Conservation (phyloP, 2,888 invertebrate genomes). For the Bombyx huttoni region DNA sequence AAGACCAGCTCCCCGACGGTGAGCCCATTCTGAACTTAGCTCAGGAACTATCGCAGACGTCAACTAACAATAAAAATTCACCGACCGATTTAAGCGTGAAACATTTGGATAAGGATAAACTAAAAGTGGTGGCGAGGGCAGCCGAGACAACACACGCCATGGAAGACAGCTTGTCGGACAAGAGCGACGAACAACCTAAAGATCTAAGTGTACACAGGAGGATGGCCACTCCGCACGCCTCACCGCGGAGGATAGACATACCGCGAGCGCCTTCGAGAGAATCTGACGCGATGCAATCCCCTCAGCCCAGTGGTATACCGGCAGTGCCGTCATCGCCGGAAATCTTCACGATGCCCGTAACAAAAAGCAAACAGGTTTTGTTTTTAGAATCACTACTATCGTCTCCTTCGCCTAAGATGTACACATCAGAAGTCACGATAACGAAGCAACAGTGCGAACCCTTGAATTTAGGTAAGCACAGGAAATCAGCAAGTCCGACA, state of each 20-base stretch:
- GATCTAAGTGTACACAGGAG: constrained; percentile 74
- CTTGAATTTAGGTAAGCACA: constrained; percentile 77
- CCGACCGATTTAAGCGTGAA: constrained; percentile 74
- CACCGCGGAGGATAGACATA: constrained; percentile 57
- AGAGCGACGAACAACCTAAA: constrained; percentile 72
- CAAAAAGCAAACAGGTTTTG: constrained; percentile 64
- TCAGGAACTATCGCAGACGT: constrained; percentile 3
- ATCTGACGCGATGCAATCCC: constrained; percentile 81
- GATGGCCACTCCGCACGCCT: constrained; percentile 51
- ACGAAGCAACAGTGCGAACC: constrained; percentile 76
- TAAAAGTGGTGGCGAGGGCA: constrained; percentile 19
- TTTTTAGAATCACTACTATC: constrained; percentile 77
- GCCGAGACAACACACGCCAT: constrained; percentile 30
- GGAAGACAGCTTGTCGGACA: constrained; percentile 48
- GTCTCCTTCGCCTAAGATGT: constrained; percentile 71
- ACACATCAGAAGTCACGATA: constrained; percentile 70
- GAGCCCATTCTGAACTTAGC: not conserved
- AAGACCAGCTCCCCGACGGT: not conserved
- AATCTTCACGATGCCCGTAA: constrained; percentile 65
- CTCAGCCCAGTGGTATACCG: constrained; percentile 80
- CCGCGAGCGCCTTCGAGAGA: constrained; percentile 77
- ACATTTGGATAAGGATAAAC: constrained; percentile 33
- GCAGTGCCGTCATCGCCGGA: constrained; percentile 80
- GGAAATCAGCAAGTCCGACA: constrained; percentile 79
- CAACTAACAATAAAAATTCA: constrained; percentile 13